These are phyloP conservation scores for Lydus trimaculatus DNA, from an alignment of 2,888 invertebrate genomes.

Conservation along the genomic window DNA sequence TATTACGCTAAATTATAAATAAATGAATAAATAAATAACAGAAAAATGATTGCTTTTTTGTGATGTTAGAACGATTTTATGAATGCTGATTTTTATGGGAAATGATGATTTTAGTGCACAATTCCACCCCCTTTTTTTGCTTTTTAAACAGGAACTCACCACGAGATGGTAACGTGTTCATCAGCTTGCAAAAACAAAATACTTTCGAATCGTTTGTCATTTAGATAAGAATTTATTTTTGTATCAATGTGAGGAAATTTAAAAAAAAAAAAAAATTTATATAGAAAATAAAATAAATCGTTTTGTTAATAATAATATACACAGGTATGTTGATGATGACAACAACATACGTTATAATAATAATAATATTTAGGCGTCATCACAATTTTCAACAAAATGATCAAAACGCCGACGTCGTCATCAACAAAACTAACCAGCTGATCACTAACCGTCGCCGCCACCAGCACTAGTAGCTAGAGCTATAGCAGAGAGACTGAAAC, in stretches of 20 bases:
- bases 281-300: too few relatives aligned
- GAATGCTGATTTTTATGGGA: background rate
- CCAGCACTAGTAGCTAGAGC: constrained; percentile 26
- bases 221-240: constrained; percentile 35
- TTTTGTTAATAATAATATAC: too few relatives aligned
- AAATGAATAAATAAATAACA: background rate
- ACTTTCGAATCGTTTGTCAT: constrained; percentile 56
- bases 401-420: constrained; percentile 39
- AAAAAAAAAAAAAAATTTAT: background rate
- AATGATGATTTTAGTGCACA: background rate
- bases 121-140: constrained; percentile 20
- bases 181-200: constrained; percentile 56
- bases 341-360: background rate
- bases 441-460: constrained; percentile 28
- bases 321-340: background rate
- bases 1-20: background rate
- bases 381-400: constrained; percentile 27
- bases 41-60: too few relatives aligned
- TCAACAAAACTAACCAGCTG: constrained; percentile 39
- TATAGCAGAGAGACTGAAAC: constrained; percentile 10
- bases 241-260: background rate
- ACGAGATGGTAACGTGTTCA: constrained; percentile 54
- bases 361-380: background rate
- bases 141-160: constrained; percentile 49
- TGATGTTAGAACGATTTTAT: background rate